A percentile compares a stretch with the other conserved stretches of the same genome.
phyloP scores from a whole-genome alignment of 2,888 invertebrate species.

The Melipona bicolor region DNA sequence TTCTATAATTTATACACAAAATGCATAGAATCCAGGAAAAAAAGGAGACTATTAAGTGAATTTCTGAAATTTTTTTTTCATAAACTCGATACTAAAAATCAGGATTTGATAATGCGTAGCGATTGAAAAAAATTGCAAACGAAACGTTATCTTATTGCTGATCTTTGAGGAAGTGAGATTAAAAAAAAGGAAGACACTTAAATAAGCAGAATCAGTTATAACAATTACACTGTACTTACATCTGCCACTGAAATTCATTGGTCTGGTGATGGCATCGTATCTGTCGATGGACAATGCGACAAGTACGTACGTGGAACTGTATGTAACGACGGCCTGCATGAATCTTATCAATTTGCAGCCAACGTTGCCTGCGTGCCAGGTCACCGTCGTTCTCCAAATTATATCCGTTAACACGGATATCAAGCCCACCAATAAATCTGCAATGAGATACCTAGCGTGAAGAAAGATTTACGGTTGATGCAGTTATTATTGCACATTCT shows the following conservation, averaged over 20 bases:
- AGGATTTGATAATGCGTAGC: no score
- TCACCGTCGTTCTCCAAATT: slow-evolving; percentile 94
- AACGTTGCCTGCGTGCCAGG: slow-evolving; percentile 95
- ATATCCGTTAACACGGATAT: slow-evolving; percentile 96
- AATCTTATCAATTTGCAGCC: slow-evolving; percentile 95
- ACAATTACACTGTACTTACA: slow-evolving; percentile 89
- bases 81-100: no score
- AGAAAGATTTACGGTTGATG: slow-evolving; percentile 18
- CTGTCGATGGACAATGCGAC: slow-evolving; percentile 96
- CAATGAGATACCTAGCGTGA: slow-evolving; percentile 77
- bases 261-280: slow-evolving; percentile 96
- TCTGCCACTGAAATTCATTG: slow-evolving; percentile 97
- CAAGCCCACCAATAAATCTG: slow-evolving; percentile 95
- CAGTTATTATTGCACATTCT: slow-evolving; percentile 49
- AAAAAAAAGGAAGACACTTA: background rate
- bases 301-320: slow-evolving; percentile 96
- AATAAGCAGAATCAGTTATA: background rate
- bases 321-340: slow-evolving; percentile 93
- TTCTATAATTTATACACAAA: no score
- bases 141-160: no score
- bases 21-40: no score
- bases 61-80: no score
- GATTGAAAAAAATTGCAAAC: no score
- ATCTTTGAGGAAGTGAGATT: no score
- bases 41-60: no score